Evolutionary conservation across 2,797 vertebrate species (phyloP), one percentile per base, ranked within the genome.

Genomic region (Sphenopsis melanotis): DNA sequence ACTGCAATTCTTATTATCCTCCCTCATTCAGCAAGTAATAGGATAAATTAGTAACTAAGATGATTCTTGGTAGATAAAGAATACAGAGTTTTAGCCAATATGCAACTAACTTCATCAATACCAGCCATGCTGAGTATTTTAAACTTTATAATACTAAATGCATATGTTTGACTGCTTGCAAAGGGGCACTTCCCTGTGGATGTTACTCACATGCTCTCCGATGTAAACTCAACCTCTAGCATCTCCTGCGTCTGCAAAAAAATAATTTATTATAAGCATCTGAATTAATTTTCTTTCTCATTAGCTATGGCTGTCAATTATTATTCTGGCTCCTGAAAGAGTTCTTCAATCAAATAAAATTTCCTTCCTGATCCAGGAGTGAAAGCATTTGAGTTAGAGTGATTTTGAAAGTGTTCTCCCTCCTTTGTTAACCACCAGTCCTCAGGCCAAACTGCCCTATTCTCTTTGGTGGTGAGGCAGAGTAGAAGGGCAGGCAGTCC

Each of bases 171-270:
- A 68, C 37, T 37, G 37, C 34, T 57, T 69, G 9, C 55, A 68
- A 80, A 70, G 39, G 13, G 24, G 24, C 13, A 24, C 4, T 57
- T 68, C 10, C 6, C 1, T 27, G 30, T 57, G 41, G 24, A 16
- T 52, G 56, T 77, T 90, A 97, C 97, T 98, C 85, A 99, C 98
- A 96, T 98, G 72, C 95, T 82, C 55, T 97, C 97, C 0, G 96
- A 83, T n/a, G 97, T 87, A 96, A 99, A 98, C 30, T 98, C 98
- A 78, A 98, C 95, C 8, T 98, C 97, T 81, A 99, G 95, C 36
- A 96, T 70, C 80, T 98, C 98, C 21, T 97, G 90, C 12, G 82
- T 96, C 98, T 99, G 88, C 64, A 96, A 96, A 93, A 95, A 44
- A 86, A 21, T 4, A 59, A 81, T 86, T 57, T 23, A 42, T 75